Conservation (phyloP, 2,888 invertebrate genomes). For the Agonum fuliginosum region DNA sequence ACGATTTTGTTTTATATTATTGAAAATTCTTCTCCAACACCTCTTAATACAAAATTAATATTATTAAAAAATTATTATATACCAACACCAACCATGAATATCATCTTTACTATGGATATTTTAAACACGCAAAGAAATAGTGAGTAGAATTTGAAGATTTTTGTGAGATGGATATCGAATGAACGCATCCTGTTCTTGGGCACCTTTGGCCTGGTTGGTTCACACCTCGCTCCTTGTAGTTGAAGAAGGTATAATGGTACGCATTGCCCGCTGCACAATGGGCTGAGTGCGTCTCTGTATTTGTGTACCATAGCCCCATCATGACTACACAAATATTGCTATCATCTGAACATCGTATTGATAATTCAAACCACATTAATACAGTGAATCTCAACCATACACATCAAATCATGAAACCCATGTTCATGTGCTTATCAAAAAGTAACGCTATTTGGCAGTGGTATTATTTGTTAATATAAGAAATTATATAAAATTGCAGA, state of each 20-base stretch:
- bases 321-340: conserved; percentile 48
- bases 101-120: too few relatives aligned
- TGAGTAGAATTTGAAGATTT: too few relatives aligned
- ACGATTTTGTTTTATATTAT: too few relatives aligned
- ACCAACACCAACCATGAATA: too few relatives aligned
- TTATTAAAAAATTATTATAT: too few relatives aligned
- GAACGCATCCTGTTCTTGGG: background rate
- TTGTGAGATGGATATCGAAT: background rate
- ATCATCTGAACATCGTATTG: conserved; percentile 23
- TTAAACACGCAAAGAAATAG: too few relatives aligned
- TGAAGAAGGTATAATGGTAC: conserved; percentile 43
- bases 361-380: conserved; percentile 24
- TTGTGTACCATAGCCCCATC: conserved; percentile 31
- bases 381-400: conserved; percentile 15
- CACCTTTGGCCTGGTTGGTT: conserved; percentile 1
- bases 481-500: too few relatives aligned
- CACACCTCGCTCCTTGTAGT: conserved; percentile 36
- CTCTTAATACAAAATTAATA: too few relatives aligned
- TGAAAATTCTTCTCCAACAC: too few relatives aligned
- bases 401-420: background rate
- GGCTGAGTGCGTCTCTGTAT: conserved; percentile 38
- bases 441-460: too few relatives aligned
- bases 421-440: too few relatives aligned
- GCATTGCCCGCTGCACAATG: conserved; percentile 34
- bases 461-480: too few relatives aligned